A percentile compares a stretch with the other conserved stretches of the same genome.
phyloP scores from a whole-genome alignment of 2,113 vertebrate genomes.

The Edolisoma coerulescens region DNA sequence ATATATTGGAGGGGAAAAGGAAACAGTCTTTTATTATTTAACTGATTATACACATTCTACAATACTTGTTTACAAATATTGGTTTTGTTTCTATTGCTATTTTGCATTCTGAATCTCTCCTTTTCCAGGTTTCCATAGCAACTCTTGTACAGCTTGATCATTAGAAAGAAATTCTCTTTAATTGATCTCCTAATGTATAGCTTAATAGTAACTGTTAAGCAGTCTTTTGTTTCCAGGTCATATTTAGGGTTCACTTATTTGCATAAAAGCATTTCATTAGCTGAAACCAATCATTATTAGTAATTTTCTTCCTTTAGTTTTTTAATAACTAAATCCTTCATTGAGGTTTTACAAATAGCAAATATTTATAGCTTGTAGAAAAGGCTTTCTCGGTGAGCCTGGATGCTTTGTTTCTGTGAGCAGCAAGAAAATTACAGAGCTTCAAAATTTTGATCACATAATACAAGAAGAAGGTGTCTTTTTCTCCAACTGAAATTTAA shows the following conservation, averaged over 20 bases:
- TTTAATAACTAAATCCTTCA: constrained; percentile 84
- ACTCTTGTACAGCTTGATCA: constrained; percentile 78
- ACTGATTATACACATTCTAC: constrained; percentile 68
- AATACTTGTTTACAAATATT: constrained; percentile 80
- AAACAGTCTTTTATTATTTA: constrained; percentile 60
- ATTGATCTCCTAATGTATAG: constrained; percentile 98
- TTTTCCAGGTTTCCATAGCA: constrained; percentile 80
- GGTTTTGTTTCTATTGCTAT: constrained; percentile 65
- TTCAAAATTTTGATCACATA: constrained; percentile 58
- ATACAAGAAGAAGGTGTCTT: constrained; percentile 32
- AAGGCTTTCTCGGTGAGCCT: constrained; percentile 69
- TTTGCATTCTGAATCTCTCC: constrained; percentile 72
- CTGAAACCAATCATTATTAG: constrained; percentile 92
- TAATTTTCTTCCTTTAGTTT: constrained; percentile 87
- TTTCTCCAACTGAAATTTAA: constrained; percentile 15
- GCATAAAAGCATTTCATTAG: constrained; percentile 92
- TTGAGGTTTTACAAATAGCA: constrained; percentile 79
- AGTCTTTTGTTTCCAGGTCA: constrained; percentile 98
- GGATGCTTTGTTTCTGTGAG: constrained; percentile 65
- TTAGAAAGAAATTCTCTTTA: constrained; percentile 91
- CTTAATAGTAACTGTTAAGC: constrained; percentile 89
- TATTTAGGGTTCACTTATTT: constrained; percentile 90
- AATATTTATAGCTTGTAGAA: constrained; percentile 87
- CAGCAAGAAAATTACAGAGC: constrained; percentile 73
- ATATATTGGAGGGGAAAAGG: neutral